Evolutionary conservation across 1,140 invertebrate genomes (phyloP).

Genomic region (Thaumetopoea pityocampa): DNA sequence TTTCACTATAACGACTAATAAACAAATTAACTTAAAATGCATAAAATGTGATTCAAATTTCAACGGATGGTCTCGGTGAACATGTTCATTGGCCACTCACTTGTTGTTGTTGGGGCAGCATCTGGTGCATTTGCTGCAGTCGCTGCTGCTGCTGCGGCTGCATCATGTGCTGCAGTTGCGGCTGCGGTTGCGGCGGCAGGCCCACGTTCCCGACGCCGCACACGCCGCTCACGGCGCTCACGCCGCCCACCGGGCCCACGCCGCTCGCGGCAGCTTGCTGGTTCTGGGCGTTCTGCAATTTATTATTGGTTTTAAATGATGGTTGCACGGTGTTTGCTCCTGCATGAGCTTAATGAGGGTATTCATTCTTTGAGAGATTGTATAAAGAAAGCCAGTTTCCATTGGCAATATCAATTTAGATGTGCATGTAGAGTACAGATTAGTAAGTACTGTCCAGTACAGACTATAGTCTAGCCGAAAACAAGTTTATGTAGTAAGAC

Average conservation of each 20-base stretch:
- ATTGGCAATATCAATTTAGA: too few relatives aligned
- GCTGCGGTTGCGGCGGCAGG: constrained; percentile 69
- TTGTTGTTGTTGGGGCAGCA: constrained; percentile 76
- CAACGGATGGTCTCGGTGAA: too few relatives aligned
- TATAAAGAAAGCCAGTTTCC: too few relatives aligned
- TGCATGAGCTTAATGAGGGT: not conserved
- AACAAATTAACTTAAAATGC: too few relatives aligned
- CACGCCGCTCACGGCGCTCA: constrained; percentile 33
- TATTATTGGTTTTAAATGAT: not conserved
- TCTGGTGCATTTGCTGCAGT: constrained; percentile 75
- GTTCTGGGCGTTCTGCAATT: constrained; percentile 67
- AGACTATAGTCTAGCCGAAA: too few relatives aligned
- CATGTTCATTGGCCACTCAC: constrained; percentile 34
- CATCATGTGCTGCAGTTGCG: constrained; percentile 74
- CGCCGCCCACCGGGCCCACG: constrained; percentile 45
- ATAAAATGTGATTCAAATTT: too few relatives aligned
- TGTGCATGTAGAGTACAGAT: too few relatives aligned
- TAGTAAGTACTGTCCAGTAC: too few relatives aligned
- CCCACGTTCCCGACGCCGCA: constrained; percentile 51
- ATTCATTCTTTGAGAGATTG: too few relatives aligned
- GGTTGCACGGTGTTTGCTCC: too few relatives aligned
- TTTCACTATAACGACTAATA: too few relatives aligned
- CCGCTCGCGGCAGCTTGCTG: constrained; percentile 58
- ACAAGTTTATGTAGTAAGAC: too few relatives aligned
- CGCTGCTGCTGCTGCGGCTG: constrained; percentile 75